Conservation (phyloP, 2,113 vertebrate species). For the Syngnathoides biaculeatus region DNA sequence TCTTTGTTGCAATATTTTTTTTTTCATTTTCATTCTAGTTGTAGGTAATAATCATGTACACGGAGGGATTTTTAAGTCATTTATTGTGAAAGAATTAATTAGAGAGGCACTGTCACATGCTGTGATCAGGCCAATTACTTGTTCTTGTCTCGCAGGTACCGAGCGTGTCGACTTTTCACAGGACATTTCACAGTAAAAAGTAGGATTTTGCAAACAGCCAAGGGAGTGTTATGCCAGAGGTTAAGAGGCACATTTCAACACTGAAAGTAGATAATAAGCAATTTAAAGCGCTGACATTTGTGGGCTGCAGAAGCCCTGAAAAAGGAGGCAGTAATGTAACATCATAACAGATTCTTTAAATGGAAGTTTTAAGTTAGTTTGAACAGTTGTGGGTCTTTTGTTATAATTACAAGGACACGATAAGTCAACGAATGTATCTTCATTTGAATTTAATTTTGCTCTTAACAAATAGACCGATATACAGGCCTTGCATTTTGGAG, state of each 20-base stretch:
- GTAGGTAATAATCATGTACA: conserved; percentile 18
- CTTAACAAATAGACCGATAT: conserved; percentile 44
- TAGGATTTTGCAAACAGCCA: conserved; percentile 20
- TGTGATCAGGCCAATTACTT: conserved; percentile 52
- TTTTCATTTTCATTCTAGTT: background rate
- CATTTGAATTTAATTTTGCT: conserved; percentile 54
- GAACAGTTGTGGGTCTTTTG: background rate
- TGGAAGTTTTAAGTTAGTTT: conserved; percentile 4
- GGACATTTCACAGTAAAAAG: conserved; percentile 2
- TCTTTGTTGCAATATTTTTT: too few relatives aligned
- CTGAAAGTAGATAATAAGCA: background rate
- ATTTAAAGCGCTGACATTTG: background rate
- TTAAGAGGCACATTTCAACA: background rate
- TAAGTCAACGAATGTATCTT: conserved; percentile 28
- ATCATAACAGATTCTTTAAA: background rate
- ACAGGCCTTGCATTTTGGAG: conserved; percentile 39
- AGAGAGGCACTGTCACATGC: conserved; percentile 34
- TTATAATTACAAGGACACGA: conserved; percentile 35
- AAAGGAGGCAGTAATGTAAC: conserved; percentile 9
- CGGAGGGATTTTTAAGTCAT: conserved; percentile 44
- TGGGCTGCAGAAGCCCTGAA: conserved; percentile 5
- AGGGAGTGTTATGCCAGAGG: background rate
- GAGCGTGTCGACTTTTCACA: background rate
- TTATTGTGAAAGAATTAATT: conserved; percentile 57
- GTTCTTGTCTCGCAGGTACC: conserved; percentile 29